Percentiles rank a stretch among this genome's conserved stretches.
Evolutionary conservation across 2,888 invertebrate species (phyloP).

Genomic region (Glaucopsyche alexis): DNA sequence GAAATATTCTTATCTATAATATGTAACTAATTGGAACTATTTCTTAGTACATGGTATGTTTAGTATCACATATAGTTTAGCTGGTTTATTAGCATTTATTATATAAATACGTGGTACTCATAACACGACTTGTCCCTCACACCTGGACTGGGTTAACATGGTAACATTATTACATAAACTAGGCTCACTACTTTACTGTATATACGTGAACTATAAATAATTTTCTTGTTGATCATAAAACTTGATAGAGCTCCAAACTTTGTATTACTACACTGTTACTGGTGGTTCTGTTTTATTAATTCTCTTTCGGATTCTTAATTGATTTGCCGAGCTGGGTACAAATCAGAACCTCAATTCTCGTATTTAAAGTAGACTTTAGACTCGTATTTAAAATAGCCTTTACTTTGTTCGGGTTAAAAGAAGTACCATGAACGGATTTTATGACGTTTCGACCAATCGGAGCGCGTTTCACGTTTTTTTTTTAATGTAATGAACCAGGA

Average conservation of each 20-base stretch:
- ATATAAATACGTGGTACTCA: constrained; percentile 11
- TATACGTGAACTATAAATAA: constrained; percentile 1
- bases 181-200: neutral
- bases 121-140: neutral
- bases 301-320: too few species aligned
- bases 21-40: neutral
- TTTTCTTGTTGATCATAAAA: constrained; percentile 6
- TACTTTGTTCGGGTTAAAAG: too few species aligned
- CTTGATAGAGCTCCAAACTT: neutral
- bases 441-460: too few species aligned
- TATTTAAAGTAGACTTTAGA: too few species aligned
- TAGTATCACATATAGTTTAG: neutral
- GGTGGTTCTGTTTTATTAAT: too few species aligned
- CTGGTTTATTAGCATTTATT: constrained; percentile 12
- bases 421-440: too few species aligned
- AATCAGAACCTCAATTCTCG: too few species aligned
- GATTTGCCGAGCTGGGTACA: too few species aligned
- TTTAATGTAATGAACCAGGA: too few species aligned
- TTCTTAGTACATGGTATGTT: neutral
- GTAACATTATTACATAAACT: constrained; percentile 13
- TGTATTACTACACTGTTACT: neutral
- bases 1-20: too few species aligned
- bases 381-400: too few species aligned
- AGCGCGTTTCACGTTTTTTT: too few species aligned
- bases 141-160: constrained; percentile 19